Conservation (phyloP, 2,888 invertebrate genomes). For the Podabrus alpinus region DNA sequence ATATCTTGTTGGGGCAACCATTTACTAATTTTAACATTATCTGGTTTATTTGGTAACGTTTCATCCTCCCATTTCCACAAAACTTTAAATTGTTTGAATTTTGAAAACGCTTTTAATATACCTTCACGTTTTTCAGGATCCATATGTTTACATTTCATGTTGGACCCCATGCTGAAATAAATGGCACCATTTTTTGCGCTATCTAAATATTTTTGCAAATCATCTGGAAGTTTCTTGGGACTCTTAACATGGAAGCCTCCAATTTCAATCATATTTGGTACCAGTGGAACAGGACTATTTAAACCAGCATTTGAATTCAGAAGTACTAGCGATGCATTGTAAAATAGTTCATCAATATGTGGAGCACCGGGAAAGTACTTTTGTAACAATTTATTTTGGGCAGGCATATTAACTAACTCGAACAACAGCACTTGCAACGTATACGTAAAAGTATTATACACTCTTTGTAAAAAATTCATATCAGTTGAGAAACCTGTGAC, state of each 20-base stretch:
- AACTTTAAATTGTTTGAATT: conserved; percentile 44
- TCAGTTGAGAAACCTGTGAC: conserved; percentile 52
- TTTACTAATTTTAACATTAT: conserved; percentile 9
- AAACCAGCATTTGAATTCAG: conserved; percentile 57
- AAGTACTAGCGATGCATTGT: conserved; percentile 42
- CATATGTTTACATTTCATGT: conserved; percentile 54
- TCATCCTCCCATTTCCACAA: conserved; percentile 49
- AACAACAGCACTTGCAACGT: conserved; percentile 25
- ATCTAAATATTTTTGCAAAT: conserved; percentile 57
- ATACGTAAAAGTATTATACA: conserved; percentile 56
- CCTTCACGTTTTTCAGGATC: conserved; percentile 36
- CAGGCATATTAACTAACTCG: conserved; percentile 40
- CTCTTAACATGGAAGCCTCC: conserved; percentile 58
- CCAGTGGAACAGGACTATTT: conserved; percentile 56
- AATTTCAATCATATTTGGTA: conserved; percentile 62
- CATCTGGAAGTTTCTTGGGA: conserved; percentile 35
- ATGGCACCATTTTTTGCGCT: conserved; percentile 59
- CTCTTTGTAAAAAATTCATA: conserved; percentile 60
- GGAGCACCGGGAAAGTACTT: conserved; percentile 43
- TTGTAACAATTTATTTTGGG: conserved; percentile 39
- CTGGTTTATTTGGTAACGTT: background rate
- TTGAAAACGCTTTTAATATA: conserved; percentile 44
- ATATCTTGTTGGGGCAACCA: conserved; percentile 11
- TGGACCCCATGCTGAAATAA: conserved; percentile 64
- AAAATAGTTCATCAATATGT: conserved; percentile 36